A percentile compares a stretch with the other conserved stretches of the same genome.
phyloP scores from a whole-genome alignment of 2,888 invertebrate genomes.

The Dyspetes luteomarginatus region DNA sequence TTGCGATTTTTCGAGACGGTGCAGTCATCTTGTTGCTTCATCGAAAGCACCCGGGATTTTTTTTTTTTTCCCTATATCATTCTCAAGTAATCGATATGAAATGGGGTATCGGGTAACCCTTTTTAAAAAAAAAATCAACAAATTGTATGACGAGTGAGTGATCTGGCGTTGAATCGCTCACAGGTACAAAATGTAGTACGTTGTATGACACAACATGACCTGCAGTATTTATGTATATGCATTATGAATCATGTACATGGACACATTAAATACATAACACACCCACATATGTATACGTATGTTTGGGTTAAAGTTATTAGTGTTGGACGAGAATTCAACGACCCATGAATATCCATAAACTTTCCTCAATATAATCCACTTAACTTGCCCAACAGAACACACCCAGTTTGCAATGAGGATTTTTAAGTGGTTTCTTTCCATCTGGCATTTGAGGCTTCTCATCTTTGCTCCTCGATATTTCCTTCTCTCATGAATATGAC shows the following conservation, averaged over 20 bases:
- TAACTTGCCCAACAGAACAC: constrained; percentile 35
- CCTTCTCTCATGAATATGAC: constrained; percentile 11
- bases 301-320: constrained; percentile 24
- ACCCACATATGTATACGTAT: too few species aligned
- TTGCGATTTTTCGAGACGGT: not conserved
- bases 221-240: too few species aligned
- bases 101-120: too few species aligned
- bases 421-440: constrained; percentile 17
- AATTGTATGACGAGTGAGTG: too few species aligned
- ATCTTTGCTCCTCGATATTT: not conserved
- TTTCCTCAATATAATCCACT: constrained; percentile 53
- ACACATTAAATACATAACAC: too few species aligned
- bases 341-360: constrained; percentile 52
- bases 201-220: too few species aligned
- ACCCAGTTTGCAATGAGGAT: constrained; percentile 39
- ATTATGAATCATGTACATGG: too few species aligned
- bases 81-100: too few species aligned
- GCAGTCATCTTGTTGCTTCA: not conserved
- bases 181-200: too few species aligned
- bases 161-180: too few species aligned
- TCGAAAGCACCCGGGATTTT: not conserved
- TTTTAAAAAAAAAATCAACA: too few species aligned
- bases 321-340: constrained; percentile 36
- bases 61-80: not conserved
- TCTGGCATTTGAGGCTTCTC: not conserved